Evolutionary conservation across 2,888 invertebrate species (phyloP).

Genomic region (Colletes collaris): DNA sequence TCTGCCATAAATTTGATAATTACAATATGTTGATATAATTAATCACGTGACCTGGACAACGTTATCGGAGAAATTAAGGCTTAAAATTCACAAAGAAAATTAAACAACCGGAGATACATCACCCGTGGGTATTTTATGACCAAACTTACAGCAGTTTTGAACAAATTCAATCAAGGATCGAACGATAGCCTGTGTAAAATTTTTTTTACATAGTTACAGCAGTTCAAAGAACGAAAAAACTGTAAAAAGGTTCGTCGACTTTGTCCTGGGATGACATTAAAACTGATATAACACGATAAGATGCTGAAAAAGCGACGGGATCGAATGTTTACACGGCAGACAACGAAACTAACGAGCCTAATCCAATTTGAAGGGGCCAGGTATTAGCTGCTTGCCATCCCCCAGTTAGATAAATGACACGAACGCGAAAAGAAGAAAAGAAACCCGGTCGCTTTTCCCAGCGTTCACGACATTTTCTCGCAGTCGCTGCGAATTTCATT

Average conservation of each 20-base stretch:
- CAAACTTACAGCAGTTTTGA: no score
- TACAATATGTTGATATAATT: constrained; percentile 31
- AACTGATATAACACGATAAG: not conserved
- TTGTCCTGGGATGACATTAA: not conserved
- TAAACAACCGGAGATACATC: no score
- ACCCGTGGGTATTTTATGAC: no score
- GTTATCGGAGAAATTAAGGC: not conserved
- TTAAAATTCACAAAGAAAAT: not conserved
- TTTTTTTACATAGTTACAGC: no score
- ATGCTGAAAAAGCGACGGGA: constrained; percentile 4
- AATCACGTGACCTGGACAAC: constrained; percentile 11
- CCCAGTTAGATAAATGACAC: constrained; percentile 24
- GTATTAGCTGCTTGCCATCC: not conserved
- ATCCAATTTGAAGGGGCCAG: constrained; percentile 45
- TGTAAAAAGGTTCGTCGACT: no score
- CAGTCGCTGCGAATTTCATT: constrained; percentile 45
- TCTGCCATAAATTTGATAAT: constrained; percentile 37
- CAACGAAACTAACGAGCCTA: constrained; percentile 56
- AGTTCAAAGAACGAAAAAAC: no score
- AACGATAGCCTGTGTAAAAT: no score
- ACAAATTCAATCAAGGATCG: no score
- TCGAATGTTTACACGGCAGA: constrained; percentile 48
- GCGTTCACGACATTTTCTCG: constrained; percentile 6
- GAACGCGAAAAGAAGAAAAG: not conserved
- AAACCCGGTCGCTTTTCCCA: not conserved